Percentiles rank a stretch among this genome's conserved stretches.
Conservation (phyloP, 2,888 invertebrate genomes). For the Hemicrepidius hirtus region DNA sequence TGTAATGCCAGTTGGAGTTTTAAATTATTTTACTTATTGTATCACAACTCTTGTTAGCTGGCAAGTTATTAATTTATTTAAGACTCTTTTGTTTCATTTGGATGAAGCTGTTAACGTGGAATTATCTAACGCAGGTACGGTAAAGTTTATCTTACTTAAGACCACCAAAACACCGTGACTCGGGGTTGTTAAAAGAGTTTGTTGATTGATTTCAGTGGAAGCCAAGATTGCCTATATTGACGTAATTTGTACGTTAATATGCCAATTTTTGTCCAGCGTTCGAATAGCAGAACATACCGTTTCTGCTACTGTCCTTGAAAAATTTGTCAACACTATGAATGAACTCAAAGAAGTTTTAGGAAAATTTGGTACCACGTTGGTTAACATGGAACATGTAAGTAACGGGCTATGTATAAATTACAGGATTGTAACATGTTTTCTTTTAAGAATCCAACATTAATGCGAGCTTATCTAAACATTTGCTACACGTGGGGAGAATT, state of each 20-base stretch:
- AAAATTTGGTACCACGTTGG: conserved; percentile 64
- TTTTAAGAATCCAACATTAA: conserved; percentile 65
- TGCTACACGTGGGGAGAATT: conserved; percentile 69
- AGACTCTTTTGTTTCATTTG: conserved; percentile 65
- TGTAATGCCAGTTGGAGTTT: conserved; percentile 64
- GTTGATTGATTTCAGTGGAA: conserved; percentile 23
- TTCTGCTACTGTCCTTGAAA: conserved; percentile 62
- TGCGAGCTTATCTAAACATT: conserved; percentile 67
- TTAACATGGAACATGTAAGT: conserved; percentile 69
- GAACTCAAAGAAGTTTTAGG: conserved; percentile 63
- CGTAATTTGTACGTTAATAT: conserved; percentile 62
- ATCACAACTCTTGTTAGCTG: conserved; percentile 64
- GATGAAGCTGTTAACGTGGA: conserved; percentile 59
- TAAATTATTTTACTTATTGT: conserved; percentile 64
- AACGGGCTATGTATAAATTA: no score
- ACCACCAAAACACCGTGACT: no score
- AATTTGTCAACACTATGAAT: conserved; percentile 64
- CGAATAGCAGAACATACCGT: conserved; percentile 67
- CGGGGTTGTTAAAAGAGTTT: no score
- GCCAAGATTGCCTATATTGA: conserved; percentile 57
- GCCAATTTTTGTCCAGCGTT: conserved; percentile 64
- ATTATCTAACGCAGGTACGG: conserved; percentile 45
- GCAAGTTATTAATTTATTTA: conserved; percentile 68
- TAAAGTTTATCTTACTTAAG: no score
- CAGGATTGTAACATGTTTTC: no score